These are phyloP conservation scores for Strigops habroptila DNA, from an alignment of 2,113 vertebrate species.

Conservation along the genomic window DNA sequence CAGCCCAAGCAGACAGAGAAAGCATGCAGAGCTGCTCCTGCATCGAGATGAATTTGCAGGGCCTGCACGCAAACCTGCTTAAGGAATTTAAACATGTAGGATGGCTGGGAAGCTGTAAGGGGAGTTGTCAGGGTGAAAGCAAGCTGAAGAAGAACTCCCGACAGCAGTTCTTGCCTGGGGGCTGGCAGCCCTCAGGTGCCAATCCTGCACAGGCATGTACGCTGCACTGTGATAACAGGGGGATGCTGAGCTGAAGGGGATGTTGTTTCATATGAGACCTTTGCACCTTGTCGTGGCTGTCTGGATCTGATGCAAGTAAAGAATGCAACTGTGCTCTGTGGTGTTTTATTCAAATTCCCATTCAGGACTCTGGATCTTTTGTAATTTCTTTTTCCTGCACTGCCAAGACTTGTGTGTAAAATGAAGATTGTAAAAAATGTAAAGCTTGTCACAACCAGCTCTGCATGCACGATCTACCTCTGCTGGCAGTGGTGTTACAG, in stretches of 20 bases:
- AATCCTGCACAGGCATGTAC: neutral
- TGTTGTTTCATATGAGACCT: fast-evolving
- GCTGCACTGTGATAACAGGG: neutral
- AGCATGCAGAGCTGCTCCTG: neutral
- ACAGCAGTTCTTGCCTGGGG: neutral
- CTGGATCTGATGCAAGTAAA: neutral
- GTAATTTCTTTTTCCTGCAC: neutral
- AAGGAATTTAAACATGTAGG: neutral
- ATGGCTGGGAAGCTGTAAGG: neutral
- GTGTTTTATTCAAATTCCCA: neutral
- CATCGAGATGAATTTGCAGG: neutral
- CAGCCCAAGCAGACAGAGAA: neutral
- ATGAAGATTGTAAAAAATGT: neutral
- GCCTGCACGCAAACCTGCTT: fast-evolving
- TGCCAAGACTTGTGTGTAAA: neutral
- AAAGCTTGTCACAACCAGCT: neutral
- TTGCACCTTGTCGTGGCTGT: fast-evolving
- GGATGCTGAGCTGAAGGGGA: neutral
- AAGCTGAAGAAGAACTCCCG: neutral
- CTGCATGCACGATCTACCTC: neutral
- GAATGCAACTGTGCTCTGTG: fast-evolving
- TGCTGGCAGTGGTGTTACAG: too few species aligned
- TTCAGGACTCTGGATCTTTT: neutral
- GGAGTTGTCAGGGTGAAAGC: neutral
- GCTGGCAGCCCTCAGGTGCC: neutral